These are phyloP conservation scores for Ceratoteleas bidentatus DNA, from an alignment of 1,140 invertebrate genomes.

Conservation along the genomic window DNA sequence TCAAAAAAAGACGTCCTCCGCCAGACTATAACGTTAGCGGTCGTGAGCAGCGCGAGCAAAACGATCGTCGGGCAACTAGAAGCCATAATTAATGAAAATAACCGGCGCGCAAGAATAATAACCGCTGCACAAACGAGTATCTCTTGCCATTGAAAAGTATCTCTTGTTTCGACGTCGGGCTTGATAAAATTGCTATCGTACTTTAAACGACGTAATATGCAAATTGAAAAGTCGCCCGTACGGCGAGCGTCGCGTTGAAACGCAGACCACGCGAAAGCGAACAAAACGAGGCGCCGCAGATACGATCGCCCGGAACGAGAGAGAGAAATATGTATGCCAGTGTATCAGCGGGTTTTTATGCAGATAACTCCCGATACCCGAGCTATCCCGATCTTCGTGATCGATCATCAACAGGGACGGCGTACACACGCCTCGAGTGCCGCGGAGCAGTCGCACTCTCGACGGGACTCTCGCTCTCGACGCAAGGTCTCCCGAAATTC, in stretches of 20 bases:
- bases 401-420: slow-evolving; percentile 54
- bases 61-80: slow-evolving; percentile 6
- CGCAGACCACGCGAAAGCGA: slow-evolving; percentile 30
- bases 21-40: background rate
- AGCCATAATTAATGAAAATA: slow-evolving; percentile 56
- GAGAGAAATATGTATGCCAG: slow-evolving; percentile 66
- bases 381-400: slow-evolving; percentile 51
- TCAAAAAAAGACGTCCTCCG: no score
- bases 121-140: slow-evolving; percentile 34
- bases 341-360: slow-evolving; percentile 67
- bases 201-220: slow-evolving; percentile 59
- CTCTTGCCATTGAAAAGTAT: slow-evolving; percentile 46
- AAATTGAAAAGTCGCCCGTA: slow-evolving; percentile 58
- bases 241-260: slow-evolving; percentile 39
- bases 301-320: slow-evolving; percentile 45
- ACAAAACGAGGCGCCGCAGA: slow-evolving; percentile 50
- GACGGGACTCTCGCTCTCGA: slow-evolving; percentile 53
- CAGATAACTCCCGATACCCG: slow-evolving; percentile 56
- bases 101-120: slow-evolving; percentile 37
- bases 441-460: slow-evolving; percentile 6
- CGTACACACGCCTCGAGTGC: slow-evolving; percentile 20
- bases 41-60: background rate
- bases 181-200: slow-evolving; percentile 57
- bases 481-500: slow-evolving; percentile 55
- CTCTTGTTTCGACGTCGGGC: slow-evolving; percentile 43